phyloP scores from a whole-genome alignment of 2,113 vertebrate species.

The Dermatemys mawii region DNA sequence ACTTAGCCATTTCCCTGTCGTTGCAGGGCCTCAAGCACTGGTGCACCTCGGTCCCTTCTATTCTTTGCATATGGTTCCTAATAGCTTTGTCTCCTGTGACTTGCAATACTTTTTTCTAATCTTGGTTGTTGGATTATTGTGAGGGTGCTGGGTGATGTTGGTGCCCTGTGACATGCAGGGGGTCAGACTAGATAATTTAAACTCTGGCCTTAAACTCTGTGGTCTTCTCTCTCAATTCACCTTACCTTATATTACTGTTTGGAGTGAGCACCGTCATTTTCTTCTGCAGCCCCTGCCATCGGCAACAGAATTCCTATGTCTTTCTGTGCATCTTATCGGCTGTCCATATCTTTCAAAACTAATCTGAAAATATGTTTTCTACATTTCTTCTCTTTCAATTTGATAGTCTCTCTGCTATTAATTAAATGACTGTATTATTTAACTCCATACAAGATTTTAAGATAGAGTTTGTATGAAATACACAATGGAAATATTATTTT shows the following conservation, averaged over 20 bases:
- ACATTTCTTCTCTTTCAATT: background rate
- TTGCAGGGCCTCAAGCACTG: background rate
- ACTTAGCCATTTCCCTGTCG: background rate
- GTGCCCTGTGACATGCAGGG: background rate
- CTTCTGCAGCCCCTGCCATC: background rate
- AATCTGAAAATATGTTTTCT: background rate
- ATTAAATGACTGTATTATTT: background rate
- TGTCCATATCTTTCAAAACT: accelerated
- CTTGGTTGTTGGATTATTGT: background rate
- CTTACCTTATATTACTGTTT: background rate
- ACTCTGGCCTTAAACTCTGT: background rate
- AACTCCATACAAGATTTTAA: background rate
- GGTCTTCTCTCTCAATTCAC: background rate
- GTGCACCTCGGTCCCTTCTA: background rate
- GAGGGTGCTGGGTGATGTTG: background rate
- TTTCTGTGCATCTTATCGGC: background rate
- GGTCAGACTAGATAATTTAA: background rate
- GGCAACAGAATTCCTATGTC: background rate
- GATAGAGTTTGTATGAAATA: background rate
- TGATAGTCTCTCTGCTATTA: background rate
- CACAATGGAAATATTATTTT: background rate
- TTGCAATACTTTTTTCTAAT: background rate
- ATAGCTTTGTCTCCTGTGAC: background rate
- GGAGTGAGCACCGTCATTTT: background rate
- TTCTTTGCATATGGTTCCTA: background rate